Evolutionary conservation across 2,888 invertebrate genomes (phyloP), one percentile per base, ranked within the genome.

Genomic region (Meliscaeva auricollis): DNA sequence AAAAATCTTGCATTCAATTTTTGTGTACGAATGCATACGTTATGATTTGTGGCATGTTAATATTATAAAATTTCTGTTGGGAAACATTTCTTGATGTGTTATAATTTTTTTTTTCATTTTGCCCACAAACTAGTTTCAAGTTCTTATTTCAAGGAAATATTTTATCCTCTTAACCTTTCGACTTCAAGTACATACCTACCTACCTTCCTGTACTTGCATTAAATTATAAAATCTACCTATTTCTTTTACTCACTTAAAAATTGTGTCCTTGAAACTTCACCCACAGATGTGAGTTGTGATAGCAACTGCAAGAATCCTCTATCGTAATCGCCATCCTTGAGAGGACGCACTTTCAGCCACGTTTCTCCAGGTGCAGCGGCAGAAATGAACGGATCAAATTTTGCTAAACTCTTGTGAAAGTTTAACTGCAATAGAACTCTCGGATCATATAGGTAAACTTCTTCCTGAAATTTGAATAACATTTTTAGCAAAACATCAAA

Each of bases 251-350:
- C 93, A 98, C 98, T 95, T 93, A 96, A 93, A 94, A 97, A 98
- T 89, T 96, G 95, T 88, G 96, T 95, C 89, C 94, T 93, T 32
- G 94, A 93, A 22, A 98, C 93, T 91, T 96, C 95, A 80, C 98
- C 98, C 17, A 98, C 97, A 83, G 94, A 93, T 2, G 98, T 98
- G 46, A 98, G 93, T 91, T 98, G 97, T 3, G 95, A 93, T 9
- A 98, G 93, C 64, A 98, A 92, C 88, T 96, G 94, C 70, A 97
- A 90, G 90, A 96, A 98, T 0, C 98, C 98, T 92, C 95, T 96
- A 88, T 97, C 96, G 91, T 95, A 98, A 90, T 98, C 98, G 0
- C 94, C 94, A 60, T 95, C 93, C 90, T 95, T 95, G 20, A 98
- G 93, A 0, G 98, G 97, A 87, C 98, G 94, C 30, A 98, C 95